Evolutionary conservation across 2,797 vertebrate genomes (phyloP), one percentile per base, ranked within the genome.

Genomic region (Hirundo rustica): DNA sequence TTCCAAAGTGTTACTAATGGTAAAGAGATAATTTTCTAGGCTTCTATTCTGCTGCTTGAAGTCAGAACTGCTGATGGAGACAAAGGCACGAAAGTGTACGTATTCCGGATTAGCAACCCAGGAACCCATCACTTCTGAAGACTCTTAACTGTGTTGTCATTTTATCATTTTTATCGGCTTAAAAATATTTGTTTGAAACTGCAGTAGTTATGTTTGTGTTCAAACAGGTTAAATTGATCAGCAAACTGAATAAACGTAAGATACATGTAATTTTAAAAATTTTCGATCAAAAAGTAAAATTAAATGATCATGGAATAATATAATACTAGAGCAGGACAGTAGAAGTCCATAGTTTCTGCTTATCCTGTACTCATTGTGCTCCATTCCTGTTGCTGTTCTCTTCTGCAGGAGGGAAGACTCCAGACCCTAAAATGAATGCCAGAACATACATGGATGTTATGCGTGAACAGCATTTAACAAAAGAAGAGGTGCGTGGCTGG

Each of bases 1-100:
- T 99, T 99, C 99, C 99, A 99, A 99, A 99, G 99, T 99, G 99
- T 99, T 99, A 99, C 99, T 99, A 99, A 99, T 99, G 99, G 99
- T 99, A 99, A 99, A 99, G 99, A 99, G 99, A 99, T 98, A 98
- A 99, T 99, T 99, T 99, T 99, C 99, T 99, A 99, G 99, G 99
- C 99, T 99, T 99, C 99, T 99, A 99, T 99, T 99, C 99, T 99
- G 99, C 99, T 99, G 99, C 99, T 99, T 99, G 99, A 99, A 99
- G 99, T 99, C 99, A 99, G 99, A 99, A 98, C 99, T 99, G 99
- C 99, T 99, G 99, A 99, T 98, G 99, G 99, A 99, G 98, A 98
- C 99, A 99, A 99, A 99, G 99, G 99, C 99, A 99, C 98, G 99
- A 99, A 99, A 99, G 99, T 99, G 99, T 99, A 99, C 99, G 99